Evolutionary conservation across 2,113 vertebrate genomes (phyloP).

Genomic region (Macroglossus sobrinus): DNA sequence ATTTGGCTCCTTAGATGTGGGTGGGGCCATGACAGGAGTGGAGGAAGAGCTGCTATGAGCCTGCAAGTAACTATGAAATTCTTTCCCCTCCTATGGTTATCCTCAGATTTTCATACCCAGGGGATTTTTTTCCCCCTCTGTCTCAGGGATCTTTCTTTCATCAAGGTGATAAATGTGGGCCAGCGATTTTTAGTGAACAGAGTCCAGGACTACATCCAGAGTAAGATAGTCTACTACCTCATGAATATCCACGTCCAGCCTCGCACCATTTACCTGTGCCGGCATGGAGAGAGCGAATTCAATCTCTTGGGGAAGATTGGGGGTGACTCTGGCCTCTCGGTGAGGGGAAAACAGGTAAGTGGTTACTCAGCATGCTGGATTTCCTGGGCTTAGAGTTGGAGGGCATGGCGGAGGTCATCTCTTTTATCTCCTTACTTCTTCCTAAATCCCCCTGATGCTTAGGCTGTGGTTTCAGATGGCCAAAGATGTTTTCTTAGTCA

Average conservation of each 20-base stretch:
- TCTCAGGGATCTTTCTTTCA: slow-evolving; percentile 93
- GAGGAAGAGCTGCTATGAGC: not conserved
- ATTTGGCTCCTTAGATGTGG: not conserved
- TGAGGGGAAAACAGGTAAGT: slow-evolving; percentile 90
- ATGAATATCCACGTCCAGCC: slow-evolving; percentile 99
- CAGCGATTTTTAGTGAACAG: slow-evolving; percentile 95
- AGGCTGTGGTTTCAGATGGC: not conserved
- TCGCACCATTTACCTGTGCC: slow-evolving; percentile 96
- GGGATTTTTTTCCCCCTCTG: not conserved
- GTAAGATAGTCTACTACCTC: slow-evolving; percentile 98
- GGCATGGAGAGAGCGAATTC: slow-evolving; percentile 95
- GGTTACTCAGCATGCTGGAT: not conserved
- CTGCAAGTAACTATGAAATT: not conserved
- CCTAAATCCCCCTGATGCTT: not conserved
- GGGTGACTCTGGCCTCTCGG: slow-evolving; percentile 92
- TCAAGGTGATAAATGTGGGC: slow-evolving; percentile 98
- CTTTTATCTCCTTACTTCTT: not conserved
- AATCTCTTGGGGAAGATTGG: slow-evolving; percentile 93
- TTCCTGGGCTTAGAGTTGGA: slow-evolving; percentile 2
- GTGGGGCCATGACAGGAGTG: not conserved
- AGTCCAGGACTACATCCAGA: slow-evolving; percentile 99
- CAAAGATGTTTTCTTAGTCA: not conserved
- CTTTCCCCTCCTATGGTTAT: not conserved
- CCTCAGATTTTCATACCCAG: not conserved
- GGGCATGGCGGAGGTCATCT: not conserved